Conservation (phyloP, 2,797 vertebrate species). For the Yasuhikotakia modesta region DNA sequence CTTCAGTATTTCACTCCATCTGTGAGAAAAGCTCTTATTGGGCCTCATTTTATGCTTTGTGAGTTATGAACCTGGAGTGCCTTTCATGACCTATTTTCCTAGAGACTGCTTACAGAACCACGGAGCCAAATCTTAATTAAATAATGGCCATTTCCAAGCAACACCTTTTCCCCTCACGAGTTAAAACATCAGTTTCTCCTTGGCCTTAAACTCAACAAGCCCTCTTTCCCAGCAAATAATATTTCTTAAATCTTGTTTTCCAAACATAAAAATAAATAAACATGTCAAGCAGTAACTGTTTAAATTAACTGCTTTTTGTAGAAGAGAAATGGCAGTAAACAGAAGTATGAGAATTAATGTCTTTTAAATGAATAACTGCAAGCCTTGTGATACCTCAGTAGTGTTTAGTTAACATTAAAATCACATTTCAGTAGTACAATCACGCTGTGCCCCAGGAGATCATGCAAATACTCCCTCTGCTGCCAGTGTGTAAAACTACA, state of each 20-base stretch:
- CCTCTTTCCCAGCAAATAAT: background rate
- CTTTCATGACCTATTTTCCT: slow-evolving; percentile 17
- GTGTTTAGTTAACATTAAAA: background rate
- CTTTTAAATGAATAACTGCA: background rate
- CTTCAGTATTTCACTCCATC: background rate
- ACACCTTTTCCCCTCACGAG: background rate
- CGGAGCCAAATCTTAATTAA: slow-evolving; percentile 9
- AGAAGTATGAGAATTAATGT: background rate
- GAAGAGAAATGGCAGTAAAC: background rate
- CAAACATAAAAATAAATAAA: background rate
- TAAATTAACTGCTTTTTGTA: background rate
- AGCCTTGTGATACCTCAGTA: background rate
- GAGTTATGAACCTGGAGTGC: slow-evolving; percentile 12
- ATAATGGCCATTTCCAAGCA: slow-evolving; percentile 13
- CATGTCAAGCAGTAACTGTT: background rate
- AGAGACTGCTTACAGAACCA: background rate
- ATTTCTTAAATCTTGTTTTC: background rate
- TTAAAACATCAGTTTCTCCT: background rate
- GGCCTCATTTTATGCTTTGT: slow-evolving; percentile 1
- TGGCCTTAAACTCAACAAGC: background rate
- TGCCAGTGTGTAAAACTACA: slow-evolving; percentile 33
- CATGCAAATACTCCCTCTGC: slow-evolving; percentile 44
- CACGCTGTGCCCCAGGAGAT: background rate
- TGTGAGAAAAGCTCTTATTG: background rate
- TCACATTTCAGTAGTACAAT: background rate